These are phyloP conservation scores for Molossus alvarezi DNA, from an alignment of 2,797 vertebrate genomes.

Conservation along the genomic window DNA sequence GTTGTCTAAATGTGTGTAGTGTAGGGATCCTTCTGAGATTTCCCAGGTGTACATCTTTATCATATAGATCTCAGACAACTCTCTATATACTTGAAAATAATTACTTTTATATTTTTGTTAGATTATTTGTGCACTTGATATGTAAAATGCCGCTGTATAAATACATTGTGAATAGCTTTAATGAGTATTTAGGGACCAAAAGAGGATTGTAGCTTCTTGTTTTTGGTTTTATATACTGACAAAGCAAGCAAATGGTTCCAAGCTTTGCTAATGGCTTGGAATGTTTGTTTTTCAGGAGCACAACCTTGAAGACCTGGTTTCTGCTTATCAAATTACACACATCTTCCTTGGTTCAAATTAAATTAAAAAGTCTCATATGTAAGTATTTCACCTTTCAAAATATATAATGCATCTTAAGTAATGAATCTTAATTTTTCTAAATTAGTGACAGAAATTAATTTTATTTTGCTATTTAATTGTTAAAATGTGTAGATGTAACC, in stretches of 20 bases:
- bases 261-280: background rate
- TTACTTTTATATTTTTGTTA: conserved; percentile 14
- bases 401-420: background rate
- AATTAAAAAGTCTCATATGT: background rate
- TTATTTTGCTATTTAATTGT: background rate
- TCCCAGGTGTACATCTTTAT: background rate
- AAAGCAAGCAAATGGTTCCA: conserved; percentile 21
- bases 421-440: background rate
- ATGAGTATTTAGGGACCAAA: background rate
- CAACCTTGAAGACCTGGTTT: background rate
- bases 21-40: background rate
- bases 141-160: conserved; percentile 32
- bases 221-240: conserved; percentile 8
- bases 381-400: conserved; percentile 34
- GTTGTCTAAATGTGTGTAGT: background rate
- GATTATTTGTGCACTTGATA: background rate
- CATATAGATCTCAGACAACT: background rate
- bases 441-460: background rate
- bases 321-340: background rate
- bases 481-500: background rate
- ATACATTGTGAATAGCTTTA: background rate
- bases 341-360: background rate
- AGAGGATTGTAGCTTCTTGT: background rate
- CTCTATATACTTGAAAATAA: background rate
- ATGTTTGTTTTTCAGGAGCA: background rate